Conservation (phyloP, 2,888 invertebrate genomes). For the Ferdinandea cuprea region DNA sequence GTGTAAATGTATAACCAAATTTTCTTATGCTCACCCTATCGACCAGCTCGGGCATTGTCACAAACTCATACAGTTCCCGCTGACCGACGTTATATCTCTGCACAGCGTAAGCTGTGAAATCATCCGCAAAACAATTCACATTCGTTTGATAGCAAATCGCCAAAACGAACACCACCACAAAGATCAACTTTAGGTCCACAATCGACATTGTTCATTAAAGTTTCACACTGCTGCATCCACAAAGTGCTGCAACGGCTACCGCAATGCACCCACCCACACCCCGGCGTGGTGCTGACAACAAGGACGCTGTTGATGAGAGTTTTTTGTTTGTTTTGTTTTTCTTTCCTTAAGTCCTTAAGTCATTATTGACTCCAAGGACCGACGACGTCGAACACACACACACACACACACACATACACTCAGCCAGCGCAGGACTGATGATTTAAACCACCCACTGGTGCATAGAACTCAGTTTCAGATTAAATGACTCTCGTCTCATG, state of each 20-base stretch:
- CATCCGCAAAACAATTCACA: slow-evolving; percentile 69
- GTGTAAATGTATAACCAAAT: no score
- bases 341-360: slow-evolving; percentile 48
- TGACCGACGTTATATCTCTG: slow-evolving; percentile 55
- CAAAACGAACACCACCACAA: slow-evolving; percentile 53
- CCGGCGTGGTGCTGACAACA: slow-evolving; percentile 7
- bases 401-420: not conserved
- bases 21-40: slow-evolving; percentile 64
- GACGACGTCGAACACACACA: slow-evolving; percentile 20
- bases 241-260: not conserved
- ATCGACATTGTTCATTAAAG: slow-evolving; percentile 57
- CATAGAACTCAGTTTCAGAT: slow-evolving; percentile 24
- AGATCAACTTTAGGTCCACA: slow-evolving; percentile 70
- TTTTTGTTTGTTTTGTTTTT: slow-evolving; percentile 24
- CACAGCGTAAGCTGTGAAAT: slow-evolving; percentile 55
- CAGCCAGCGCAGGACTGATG: slow-evolving; percentile 5
- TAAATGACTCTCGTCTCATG: slow-evolving; percentile 59
- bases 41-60: slow-evolving; percentile 64
- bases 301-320: slow-evolving; percentile 26
- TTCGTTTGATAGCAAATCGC: slow-evolving; percentile 69
- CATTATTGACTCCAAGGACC: slow-evolving; percentile 60
- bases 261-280: not conserved
- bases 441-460: slow-evolving; percentile 3
- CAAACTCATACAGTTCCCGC: slow-evolving; percentile 65
- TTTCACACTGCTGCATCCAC: slow-evolving; percentile 23